A percentile compares a stretch with the other conserved stretches of the same genome.
phyloP scores from a whole-genome alignment of 2,888 invertebrate genomes.

The Liposcelis brunnea region DNA sequence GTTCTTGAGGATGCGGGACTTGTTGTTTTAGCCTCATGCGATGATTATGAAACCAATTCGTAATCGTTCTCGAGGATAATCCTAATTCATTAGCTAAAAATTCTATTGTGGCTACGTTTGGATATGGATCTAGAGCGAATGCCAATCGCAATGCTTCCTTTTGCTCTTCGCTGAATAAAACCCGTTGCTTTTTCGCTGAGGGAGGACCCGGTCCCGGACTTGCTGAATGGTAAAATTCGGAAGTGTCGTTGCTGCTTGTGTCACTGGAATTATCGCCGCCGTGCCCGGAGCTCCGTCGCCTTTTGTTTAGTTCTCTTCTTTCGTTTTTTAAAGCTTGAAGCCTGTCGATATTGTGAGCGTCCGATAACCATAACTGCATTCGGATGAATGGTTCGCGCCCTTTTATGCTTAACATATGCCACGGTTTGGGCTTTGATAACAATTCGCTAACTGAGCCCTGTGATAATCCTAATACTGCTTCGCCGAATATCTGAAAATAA shows the following conservation, averaged over 20 bases:
- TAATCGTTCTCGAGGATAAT: constrained; percentile 87
- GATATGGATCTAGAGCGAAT: constrained; percentile 92
- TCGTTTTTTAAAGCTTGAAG: constrained; percentile 83
- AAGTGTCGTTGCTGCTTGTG: constrained; percentile 74
- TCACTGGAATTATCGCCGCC: constrained; percentile 76
- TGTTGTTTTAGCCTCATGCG: constrained; percentile 94
- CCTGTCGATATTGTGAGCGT: constrained; percentile 85
- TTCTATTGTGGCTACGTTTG: constrained; percentile 90
- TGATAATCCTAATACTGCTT: constrained; percentile 88
- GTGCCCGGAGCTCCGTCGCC: constrained; percentile 44
- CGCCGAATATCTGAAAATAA: constrained; percentile 67
- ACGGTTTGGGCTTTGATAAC: constrained; percentile 93
- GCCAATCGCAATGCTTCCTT: constrained; percentile 89
- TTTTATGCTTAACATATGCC: constrained; percentile 98
- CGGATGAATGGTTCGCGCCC: constrained; percentile 91
- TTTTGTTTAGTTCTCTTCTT: constrained; percentile 76
- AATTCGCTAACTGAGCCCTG: constrained; percentile 96
- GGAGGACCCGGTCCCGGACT: constrained; percentile 66
- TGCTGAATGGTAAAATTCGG: constrained; percentile 73
- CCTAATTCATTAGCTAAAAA: constrained; percentile 82
- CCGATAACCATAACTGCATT: constrained; percentile 94
- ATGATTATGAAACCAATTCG: constrained; percentile 99
- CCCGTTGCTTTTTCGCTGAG: constrained; percentile 86
- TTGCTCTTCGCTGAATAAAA: constrained; percentile 95
- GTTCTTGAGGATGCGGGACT: constrained; percentile 55